Conservation (phyloP, 2,888 invertebrate species). For the Blomia tropicalis region DNA sequence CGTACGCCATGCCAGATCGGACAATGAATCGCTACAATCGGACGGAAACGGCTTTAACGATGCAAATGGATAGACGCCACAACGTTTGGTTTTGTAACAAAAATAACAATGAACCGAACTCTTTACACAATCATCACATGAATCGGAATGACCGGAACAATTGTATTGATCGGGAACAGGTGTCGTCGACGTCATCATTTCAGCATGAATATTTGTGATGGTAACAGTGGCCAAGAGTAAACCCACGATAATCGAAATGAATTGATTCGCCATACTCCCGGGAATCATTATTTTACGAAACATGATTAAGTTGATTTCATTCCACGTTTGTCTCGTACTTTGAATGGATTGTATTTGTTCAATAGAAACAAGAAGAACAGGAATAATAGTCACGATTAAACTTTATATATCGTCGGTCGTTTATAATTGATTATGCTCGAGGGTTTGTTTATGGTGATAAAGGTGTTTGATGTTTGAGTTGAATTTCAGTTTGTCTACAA, state of each 20-base stretch:
- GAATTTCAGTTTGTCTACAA: too few species aligned
- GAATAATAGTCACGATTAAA: too few species aligned
- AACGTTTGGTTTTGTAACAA: neutral
- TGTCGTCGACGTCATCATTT: neutral
- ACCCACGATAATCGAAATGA: too few species aligned
- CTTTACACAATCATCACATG: conserved; percentile 12
- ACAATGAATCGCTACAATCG: neutral
- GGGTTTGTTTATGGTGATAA: too few species aligned
- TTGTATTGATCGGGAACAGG: conserved; percentile 3
- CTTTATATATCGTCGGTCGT: neutral
- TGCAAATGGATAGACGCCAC: neutral
- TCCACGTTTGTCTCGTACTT: too few species aligned
- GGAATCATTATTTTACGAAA: too few species aligned
- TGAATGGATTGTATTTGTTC: too few species aligned
- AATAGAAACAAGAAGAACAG: too few species aligned
- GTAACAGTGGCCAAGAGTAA: neutral
- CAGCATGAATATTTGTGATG: neutral
- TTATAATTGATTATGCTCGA: neutral
- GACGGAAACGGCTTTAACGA: neutral
- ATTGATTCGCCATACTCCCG: too few species aligned
- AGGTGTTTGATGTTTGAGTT: too few species aligned
- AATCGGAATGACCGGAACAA: neutral
- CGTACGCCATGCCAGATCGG: conserved; percentile 10
- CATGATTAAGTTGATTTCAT: too few species aligned
- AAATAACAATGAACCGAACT: conserved; percentile 12